A percentile compares a stretch with the other conserved stretches of the same genome.
Evolutionary conservation across 2,113 vertebrate species (phyloP).

Genomic region (Nothocercus nigrocapillus): DNA sequence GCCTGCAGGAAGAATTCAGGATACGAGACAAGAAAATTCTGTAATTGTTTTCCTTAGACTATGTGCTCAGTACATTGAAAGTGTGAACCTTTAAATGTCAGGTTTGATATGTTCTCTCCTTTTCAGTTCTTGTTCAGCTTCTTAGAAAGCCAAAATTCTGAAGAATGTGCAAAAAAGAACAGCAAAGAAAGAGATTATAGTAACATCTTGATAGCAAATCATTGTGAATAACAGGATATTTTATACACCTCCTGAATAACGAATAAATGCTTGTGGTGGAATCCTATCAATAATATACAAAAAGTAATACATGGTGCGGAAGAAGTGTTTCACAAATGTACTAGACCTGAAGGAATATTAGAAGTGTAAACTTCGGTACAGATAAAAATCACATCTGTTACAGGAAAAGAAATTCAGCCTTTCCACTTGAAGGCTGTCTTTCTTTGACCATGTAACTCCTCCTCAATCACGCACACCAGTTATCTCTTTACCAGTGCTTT

Average conservation of each 20-base stretch:
- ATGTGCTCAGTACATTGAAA: not conserved
- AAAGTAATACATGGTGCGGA: not conserved
- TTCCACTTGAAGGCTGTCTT: not conserved
- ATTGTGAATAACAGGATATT: not conserved
- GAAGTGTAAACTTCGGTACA: not conserved
- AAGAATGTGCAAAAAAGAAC: not conserved
- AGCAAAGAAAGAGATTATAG: not conserved
- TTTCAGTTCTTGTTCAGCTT: not conserved
- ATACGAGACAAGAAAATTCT: conserved; percentile 23
- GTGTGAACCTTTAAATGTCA: conserved; percentile 51
- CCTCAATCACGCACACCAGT: not conserved
- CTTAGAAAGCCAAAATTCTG: not conserved
- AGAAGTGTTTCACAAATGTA: not conserved
- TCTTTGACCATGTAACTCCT: not conserved
- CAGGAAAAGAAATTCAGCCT: not conserved
- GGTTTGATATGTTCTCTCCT: not conserved
- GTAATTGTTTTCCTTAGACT: not conserved
- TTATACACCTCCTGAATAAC: not conserved
- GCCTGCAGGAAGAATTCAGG: not conserved
- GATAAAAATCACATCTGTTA: not conserved
- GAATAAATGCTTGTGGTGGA: not conserved
- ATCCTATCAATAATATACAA: not conserved
- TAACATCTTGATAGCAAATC: not conserved
- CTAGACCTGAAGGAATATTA: not conserved
- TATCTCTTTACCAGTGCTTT: not conserved